These are phyloP conservation scores for Actinemys pallida DNA, from an alignment of 2,113 vertebrate species.

Conservation along the genomic window DNA sequence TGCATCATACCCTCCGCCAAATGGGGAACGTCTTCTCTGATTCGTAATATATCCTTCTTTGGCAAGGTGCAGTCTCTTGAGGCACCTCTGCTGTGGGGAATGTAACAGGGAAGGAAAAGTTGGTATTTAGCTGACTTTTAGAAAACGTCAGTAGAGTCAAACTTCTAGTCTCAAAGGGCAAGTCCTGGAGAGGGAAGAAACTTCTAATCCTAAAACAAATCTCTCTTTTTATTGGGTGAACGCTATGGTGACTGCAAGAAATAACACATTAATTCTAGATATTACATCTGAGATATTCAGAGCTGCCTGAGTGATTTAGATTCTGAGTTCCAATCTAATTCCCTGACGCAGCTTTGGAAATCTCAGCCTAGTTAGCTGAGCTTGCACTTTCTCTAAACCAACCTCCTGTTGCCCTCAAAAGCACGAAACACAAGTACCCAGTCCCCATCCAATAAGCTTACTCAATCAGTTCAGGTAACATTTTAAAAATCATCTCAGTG, in stretches of 20 bases:
- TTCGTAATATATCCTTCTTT: neutral
- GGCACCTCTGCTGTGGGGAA: too few species aligned
- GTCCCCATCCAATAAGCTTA: too few species aligned
- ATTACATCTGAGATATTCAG: neutral
- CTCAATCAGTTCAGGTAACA: too few species aligned
- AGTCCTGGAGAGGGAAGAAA: neutral
- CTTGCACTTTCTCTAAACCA: too few species aligned
- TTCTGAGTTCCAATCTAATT: neutral
- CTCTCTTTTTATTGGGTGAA: neutral
- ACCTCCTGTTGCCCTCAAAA: too few species aligned
- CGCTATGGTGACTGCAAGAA: neutral
- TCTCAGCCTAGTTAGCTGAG: neutral
- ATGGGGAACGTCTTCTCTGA: neutral
- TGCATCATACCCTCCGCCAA: neutral
- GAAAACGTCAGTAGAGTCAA: neutral
- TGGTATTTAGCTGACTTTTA: neutral
- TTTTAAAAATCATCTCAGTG: too few species aligned
- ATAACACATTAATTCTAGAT: neutral
- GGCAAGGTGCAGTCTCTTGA: too few species aligned
- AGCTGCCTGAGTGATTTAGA: neutral
- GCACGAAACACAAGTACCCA: too few species aligned
- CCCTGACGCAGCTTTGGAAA: neutral
- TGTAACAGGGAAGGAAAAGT: too few species aligned
- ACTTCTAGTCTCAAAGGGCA: neutral
- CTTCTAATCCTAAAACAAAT: neutral